Evolutionary conservation across 2,888 invertebrate species (phyloP).

Genomic region (Clitarchus hookeri): DNA sequence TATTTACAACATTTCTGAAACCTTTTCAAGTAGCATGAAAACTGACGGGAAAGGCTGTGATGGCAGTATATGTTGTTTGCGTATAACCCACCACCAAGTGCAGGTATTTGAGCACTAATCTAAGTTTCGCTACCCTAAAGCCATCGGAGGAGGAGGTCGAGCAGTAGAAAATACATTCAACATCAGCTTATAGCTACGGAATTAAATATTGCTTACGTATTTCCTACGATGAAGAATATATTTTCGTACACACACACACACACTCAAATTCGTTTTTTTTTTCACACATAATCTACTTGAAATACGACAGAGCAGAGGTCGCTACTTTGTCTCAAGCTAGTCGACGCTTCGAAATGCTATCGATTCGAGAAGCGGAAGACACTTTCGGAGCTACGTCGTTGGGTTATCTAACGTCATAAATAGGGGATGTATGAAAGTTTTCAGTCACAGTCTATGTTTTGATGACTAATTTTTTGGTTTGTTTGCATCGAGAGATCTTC

Average conservation of each 20-base stretch:
- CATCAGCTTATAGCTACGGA: constrained; percentile 19
- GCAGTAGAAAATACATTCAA: not conserved
- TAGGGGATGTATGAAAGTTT: not conserved
- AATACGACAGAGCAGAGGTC: not conserved
- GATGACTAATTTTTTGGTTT: constrained; percentile 28
- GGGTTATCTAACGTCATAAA: not conserved
- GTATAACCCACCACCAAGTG: constrained; percentile 14
- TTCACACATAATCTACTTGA: constrained; percentile 2
- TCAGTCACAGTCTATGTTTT: constrained; percentile 16
- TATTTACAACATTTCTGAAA: not conserved
- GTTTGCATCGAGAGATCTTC: constrained; percentile 16
- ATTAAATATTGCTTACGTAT: constrained; percentile 7
- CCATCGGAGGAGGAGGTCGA: constrained; percentile 23
- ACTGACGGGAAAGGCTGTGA: not conserved
- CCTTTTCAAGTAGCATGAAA: not conserved
- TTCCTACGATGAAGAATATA: not conserved
- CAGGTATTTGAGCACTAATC: not conserved
- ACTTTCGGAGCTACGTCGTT: not conserved
- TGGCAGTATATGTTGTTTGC: not conserved
- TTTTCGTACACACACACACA: not conserved
- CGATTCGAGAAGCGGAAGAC: constrained; percentile 1
- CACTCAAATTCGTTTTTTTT: too few species aligned
- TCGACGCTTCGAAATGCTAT: not conserved
- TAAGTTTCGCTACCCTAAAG: not conserved
- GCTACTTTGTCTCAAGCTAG: not conserved